phyloP scores from a whole-genome alignment of 2,888 invertebrate species.

The Morpho helenor region DNA sequence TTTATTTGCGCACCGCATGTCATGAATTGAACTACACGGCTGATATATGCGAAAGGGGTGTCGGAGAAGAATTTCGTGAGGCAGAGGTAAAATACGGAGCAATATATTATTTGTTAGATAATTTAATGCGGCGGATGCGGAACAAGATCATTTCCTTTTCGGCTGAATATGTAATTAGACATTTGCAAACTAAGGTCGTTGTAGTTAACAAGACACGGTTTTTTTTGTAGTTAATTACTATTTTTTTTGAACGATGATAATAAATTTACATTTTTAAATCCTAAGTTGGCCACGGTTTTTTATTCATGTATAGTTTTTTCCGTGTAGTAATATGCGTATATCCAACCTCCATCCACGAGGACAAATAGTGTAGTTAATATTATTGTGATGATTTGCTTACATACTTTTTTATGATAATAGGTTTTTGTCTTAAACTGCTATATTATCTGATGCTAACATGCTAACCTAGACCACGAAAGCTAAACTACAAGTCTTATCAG shows the following conservation, averaged over 20 bases:
- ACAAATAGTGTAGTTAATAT: too few species aligned
- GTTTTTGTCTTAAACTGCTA: too few species aligned
- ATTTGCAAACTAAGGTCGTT: neutral
- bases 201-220: neutral
- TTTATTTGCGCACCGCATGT: constrained; percentile 87
- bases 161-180: neutral
- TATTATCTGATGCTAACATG: too few species aligned
- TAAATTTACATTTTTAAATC: too few species aligned
- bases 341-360: too few species aligned
- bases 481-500: too few species aligned
- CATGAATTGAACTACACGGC: constrained; percentile 81
- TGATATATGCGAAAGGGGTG: constrained; percentile 81
- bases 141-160: neutral
- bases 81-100: constrained; percentile 47
- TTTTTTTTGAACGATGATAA: too few species aligned
- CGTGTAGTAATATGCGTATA: neutral
- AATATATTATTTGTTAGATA: neutral
- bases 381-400: too few species aligned
- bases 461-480: too few species aligned
- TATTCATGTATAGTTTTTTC: neutral
- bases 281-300: neutral
- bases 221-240: too few species aligned
- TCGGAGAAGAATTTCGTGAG: constrained; percentile 54
- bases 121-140: constrained; percentile 15
- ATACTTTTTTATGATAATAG: too few species aligned